Evolutionary conservation across 1,140 invertebrate genomes (phyloP), one percentile per base, ranked within the genome.

Genomic region (Brachionus rotundiformis): DNA sequence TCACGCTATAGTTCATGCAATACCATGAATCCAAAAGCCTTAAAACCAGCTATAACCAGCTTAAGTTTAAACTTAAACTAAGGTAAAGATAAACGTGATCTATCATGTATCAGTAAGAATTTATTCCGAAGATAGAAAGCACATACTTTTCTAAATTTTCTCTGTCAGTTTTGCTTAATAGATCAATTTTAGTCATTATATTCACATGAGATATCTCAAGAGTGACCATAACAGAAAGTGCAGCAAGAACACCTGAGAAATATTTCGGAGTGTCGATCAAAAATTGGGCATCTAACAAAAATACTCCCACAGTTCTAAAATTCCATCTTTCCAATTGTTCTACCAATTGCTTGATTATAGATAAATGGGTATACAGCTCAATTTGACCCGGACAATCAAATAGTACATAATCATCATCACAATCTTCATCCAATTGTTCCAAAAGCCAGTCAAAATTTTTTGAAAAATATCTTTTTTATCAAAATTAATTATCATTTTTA

Each of bases 341-440:
- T 1, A 96, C 93, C 29, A 98, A 88, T 83, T 92, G 91, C 83
- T 91, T 91, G 86, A 98, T 95, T 11, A 95, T 92, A 63, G 93
- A 92, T 85, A 99, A 91, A 88, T 99, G 96, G 31, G 95, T 98
- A 87, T 98, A 99, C 0, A 99, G 89, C 88, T 99, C 98, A 83
- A 99, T 96, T 90, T 99, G 97, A 3, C 97, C 96, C 10, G 97
- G 96, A 87, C 96, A 98, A 89, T 99, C 97, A 87, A 99, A 98
- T n/a, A 99, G 88, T 73, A 98, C 92, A 79, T 89, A 88, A 6
- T 85, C 82, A 71, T 91, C 91, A 83, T 91, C 90, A 1, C 91
- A 90, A 77, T 93, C 92, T 10, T 91, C 90, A 11, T 91, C 92
- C 11, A 97, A 87, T 85, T 94, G 91, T 68, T 95, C 93, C 84